phyloP scores from a whole-genome alignment of 2,888 invertebrate species.

The Kryphioiulus occultus region DNA sequence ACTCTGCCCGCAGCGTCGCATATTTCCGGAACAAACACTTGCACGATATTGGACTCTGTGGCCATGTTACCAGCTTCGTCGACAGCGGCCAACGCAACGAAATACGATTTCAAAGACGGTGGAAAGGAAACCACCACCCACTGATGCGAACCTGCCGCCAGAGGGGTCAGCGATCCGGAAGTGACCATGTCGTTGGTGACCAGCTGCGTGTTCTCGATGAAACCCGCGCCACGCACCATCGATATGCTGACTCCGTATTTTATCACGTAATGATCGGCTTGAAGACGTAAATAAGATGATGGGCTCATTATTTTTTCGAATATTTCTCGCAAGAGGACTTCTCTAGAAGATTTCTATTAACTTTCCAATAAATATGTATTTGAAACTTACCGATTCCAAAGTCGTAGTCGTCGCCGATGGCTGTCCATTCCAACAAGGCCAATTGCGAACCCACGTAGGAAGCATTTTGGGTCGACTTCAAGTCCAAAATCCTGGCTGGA shows the following conservation, averaged over 20 bases:
- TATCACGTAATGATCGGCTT: conserved; percentile 3
- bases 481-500: conserved; percentile 39
- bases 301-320: no score
- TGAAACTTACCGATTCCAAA: conserved; percentile 22
- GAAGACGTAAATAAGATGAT: not conserved
- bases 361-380: not conserved
- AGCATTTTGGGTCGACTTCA: not conserved
- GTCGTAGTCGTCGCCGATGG: conserved; percentile 35
- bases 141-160: not conserved
- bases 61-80: conserved; percentile 35
- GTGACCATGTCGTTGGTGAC: not conserved
- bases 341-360: no score
- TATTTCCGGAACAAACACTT: not conserved
- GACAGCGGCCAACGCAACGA: not conserved
- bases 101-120: not conserved
- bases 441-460: not conserved
- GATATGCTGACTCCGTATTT: not conserved
- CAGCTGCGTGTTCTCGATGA: not conserved
- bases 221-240: not conserved
- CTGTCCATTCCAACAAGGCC: conserved; percentile 37
- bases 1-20: not conserved
- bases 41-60: conserved; percentile 1
- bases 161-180: not conserved
- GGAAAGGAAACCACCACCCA: not conserved
- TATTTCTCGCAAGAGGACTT: no score